Base-by-base conservation (phyloP, 2,888 invertebrate species). In the Meiosimyza platycephala region DNA sequence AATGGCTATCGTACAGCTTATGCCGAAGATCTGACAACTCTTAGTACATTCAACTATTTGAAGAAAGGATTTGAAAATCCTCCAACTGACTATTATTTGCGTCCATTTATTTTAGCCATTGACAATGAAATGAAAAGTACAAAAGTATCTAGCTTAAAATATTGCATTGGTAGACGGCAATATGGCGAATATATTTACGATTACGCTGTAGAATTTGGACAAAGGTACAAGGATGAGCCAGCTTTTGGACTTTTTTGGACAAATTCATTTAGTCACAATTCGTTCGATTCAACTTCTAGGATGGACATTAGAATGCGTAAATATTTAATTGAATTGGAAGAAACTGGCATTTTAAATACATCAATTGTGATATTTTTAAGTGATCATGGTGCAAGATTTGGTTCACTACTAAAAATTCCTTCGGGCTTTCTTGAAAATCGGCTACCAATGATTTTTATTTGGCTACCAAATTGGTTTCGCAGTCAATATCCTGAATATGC, bases 61-160 rank as follows among this genome's bases (percentile, higher is more conserved):
- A 92, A 92, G 80, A 88, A 88, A n/a, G 94, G 94, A 1, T 96
- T 96, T 81, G 86, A 88, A 1, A 85, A 89, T 1, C 90, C 91
- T 0, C 96, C 96, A 0, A 93, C 94, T 0, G 95, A 96, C 82
- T 94, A 94, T 80, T 96, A 95, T 78, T 89, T 93, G 74, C 89
- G 94, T 59, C 93, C 95, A 0, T 90, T 93, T 76, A 90, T 93
- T 75, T 78, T 92, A 13, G 93, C 93, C 11, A 89, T 91, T 1
- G 92, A 93, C 84, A 89, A 88, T 63, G 87, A 89, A 72, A 81
- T 91, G 1, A 85, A 84, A 50, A 87, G 86, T 9, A 86, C 87
- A 64, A 84, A 85, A 1, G 87, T 89, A 76, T 84, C 86, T 22
- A 88, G 81, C 74, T 88, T 89, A 78, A 88, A 85, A 64, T 92